phyloP scores from a whole-genome alignment of 2,888 invertebrate species.

The Drosophila pseudotalamancana region DNA sequence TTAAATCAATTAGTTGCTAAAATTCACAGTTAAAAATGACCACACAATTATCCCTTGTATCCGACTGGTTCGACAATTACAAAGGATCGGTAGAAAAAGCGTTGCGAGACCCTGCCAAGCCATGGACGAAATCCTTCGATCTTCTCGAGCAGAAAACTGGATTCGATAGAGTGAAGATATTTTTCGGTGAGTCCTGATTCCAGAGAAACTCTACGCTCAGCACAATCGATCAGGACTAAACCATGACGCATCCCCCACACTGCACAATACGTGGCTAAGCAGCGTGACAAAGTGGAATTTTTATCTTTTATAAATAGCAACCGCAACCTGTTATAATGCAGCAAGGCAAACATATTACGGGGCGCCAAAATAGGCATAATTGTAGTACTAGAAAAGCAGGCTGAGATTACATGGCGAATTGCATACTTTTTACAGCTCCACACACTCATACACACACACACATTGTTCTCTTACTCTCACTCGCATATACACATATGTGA shows the following conservation, averaged over 20 bases:
- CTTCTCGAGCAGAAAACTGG: constrained; percentile 89
- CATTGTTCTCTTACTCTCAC: neutral
- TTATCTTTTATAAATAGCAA: constrained; percentile 62
- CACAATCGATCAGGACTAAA: constrained; percentile 8
- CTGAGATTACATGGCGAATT: constrained; percentile 8
- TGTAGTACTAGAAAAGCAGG: constrained; percentile 7
- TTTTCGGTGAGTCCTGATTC: constrained; percentile 88
- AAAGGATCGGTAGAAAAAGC: constrained; percentile 87
- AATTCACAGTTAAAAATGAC: constrained; percentile 51
- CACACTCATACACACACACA: constrained; percentile 19
- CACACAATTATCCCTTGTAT: constrained; percentile 50
- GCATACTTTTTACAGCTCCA: constrained; percentile 14
- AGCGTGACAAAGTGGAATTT: constrained; percentile 37
- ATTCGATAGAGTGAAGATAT: constrained; percentile 90
- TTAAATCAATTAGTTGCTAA: constrained; percentile 45
- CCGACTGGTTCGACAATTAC: constrained; percentile 84
- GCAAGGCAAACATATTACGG: constrained; percentile 23
- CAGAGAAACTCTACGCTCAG: neutral
- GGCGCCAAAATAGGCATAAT: constrained; percentile 35
- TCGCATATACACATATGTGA: constrained; percentile 1
- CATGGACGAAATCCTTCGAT: constrained; percentile 89
- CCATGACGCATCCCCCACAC: constrained; percentile 15
- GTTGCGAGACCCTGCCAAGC: constrained; percentile 88
- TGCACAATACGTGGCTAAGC: constrained; percentile 53
- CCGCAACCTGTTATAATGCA: constrained; percentile 52